Percentiles rank a stretch among this genome's conserved stretches.
These are phyloP conservation scores for Clamator glandarius DNA, from an alignment of 2,797 vertebrate species.

Conservation along the genomic window DNA sequence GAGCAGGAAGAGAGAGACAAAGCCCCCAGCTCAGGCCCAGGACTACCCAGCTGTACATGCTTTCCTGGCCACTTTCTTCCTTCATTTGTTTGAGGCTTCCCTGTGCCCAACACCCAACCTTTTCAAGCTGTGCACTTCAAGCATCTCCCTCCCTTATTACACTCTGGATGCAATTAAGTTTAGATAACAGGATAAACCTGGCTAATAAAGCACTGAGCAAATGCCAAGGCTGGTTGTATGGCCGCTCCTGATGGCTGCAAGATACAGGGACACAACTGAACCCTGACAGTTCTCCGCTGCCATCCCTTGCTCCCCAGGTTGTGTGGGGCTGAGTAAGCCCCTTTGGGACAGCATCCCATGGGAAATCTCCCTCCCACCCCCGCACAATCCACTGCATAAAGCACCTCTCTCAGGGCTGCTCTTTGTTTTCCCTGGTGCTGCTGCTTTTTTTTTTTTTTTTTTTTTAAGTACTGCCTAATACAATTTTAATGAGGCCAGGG, in stretches of 20 bases:
- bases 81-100: not conserved
- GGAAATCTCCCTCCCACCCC: not conserved
- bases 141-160: not conserved
- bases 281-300: accelerated
- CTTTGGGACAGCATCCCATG: not conserved
- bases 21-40: not conserved
- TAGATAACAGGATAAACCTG: not conserved
- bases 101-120: not conserved
- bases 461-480: slow-evolving; percentile 13
- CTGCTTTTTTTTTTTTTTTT: not conserved
- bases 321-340: not conserved
- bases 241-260: not conserved
- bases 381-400: accelerated
- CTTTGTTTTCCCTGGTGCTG: slow-evolving; percentile 37
- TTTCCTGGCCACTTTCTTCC: not conserved
- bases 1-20: not conserved
- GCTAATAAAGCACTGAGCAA: not conserved
- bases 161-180: not conserved
- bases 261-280: accelerated
- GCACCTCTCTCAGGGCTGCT: not conserved
- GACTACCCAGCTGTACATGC: accelerated
- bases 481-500: slow-evolving; percentile 51
- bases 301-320: accelerated
- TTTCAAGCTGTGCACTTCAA: accelerated
- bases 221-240: accelerated